Evolutionary conservation across 2,888 invertebrate species (phyloP).

Genomic region (Harmothoe impar): DNA sequence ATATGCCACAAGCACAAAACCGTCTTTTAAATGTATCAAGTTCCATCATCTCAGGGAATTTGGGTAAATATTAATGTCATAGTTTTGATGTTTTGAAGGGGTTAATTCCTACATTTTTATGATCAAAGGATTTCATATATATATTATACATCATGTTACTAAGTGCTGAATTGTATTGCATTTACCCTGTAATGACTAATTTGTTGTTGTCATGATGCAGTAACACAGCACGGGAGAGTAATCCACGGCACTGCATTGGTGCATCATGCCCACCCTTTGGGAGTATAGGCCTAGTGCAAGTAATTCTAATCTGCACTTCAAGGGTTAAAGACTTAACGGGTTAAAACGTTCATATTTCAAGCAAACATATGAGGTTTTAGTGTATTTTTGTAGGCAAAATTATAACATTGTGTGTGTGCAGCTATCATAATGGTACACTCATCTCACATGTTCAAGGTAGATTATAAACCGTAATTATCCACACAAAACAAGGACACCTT

Average conservation of each 20-base stretch:
- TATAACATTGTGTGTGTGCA: background rate
- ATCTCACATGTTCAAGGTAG: background rate
- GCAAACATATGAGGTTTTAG: background rate
- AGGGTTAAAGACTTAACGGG: too few relatives aligned
- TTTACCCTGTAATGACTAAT: background rate
- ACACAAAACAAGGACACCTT: background rate
- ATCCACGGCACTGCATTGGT: background rate
- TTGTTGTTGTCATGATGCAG: background rate
- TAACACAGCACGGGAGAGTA: background rate
- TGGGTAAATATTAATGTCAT: background rate
- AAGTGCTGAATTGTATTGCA: background rate
- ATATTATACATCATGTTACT: background rate
- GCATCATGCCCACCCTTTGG: too few relatives aligned
- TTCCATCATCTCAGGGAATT: constrained; percentile 35
- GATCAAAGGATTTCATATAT: background rate
- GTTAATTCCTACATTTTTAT: background rate
- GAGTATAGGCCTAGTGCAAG: too few relatives aligned
- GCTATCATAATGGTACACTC: background rate
- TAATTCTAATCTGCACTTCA: too few relatives aligned
- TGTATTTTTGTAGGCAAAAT: background rate
- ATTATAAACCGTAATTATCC: background rate
- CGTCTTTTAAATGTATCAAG: background rate
- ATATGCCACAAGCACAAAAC: background rate
- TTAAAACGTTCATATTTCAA: too few relatives aligned
- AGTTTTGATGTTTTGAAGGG: background rate